phyloP scores from a whole-genome alignment of 2,888 invertebrate species.

The Mimachlamys varia region DNA sequence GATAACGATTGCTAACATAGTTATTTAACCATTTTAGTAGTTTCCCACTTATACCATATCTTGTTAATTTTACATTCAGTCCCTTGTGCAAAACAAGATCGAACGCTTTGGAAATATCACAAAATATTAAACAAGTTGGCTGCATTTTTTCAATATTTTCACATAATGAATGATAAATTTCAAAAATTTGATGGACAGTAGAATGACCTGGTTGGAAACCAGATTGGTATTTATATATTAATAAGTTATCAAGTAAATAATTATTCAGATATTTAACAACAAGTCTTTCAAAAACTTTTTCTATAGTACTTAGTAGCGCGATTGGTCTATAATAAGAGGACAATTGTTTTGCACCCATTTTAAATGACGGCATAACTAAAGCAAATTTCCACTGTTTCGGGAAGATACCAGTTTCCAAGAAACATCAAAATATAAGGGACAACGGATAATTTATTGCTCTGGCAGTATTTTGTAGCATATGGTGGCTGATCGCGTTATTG shows the following conservation, averaged over 20 bases:
- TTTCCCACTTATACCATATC: not conserved
- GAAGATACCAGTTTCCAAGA: not conserved
- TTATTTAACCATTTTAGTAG: not conserved
- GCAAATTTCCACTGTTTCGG: not conserved
- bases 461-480: not conserved
- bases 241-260: not conserved
- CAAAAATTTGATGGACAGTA: not conserved
- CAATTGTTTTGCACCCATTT: not conserved
- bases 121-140: too few relatives aligned
- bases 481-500: not conserved
- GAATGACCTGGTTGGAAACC: slow-evolving; percentile 34
- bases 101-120: not conserved
- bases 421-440: not conserved
- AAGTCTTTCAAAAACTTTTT: not conserved
- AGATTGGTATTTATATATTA: not conserved
- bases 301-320: not conserved
- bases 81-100: not conserved
- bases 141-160: not conserved
- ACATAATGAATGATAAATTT: not conserved
- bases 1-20: not conserved
- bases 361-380: not conserved
- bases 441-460: not conserved
- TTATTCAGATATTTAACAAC: slow-evolving; percentile 14
- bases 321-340: slow-evolving; percentile 28
- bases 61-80: not conserved